Base-by-base conservation (phyloP, 2,113 vertebrate genomes). In the Prionailurus bengalensis region DNA sequence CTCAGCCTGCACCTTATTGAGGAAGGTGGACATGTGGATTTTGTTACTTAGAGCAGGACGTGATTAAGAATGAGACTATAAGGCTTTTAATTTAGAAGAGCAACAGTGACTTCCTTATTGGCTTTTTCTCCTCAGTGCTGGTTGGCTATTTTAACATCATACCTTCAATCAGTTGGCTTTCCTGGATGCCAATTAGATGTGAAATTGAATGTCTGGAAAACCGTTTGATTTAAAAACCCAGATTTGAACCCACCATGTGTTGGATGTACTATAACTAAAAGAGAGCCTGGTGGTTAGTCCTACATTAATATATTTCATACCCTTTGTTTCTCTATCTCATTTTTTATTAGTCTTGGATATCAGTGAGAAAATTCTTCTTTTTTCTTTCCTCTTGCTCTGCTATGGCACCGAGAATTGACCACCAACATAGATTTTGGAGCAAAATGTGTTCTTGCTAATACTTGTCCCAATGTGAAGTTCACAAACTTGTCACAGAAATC, bases 171-270 rank as follows among this genome's bases (percentile, higher is more conserved):
- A 63, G 0, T 9, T 55, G 3, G 5, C 17, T 96, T 95, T 81
- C 48, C 58, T 63, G 45, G 51, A 53, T 94, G 42, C 51, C 45
- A 33, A 7, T 81, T 71, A 78, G 45, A 94, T 87, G 17, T 68
- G 45, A 81, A 96, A 92, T 78, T 61, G 31, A 95, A 89, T 91
- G 15, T 61, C 70, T 80, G 13, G 7, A 73, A 86, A 92, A 89
- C 36, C 9, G 48, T 84, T 63, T 81, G 48, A 71, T 80, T 89
- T 89, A 83, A 90, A 94, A 85, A 76, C 25, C 27, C 68, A 95
- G 94, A 55, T 63, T 36, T 66, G 68, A 93, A 76, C 12, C 16
- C 21, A 58, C 3, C 0, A 2, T 71, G 1, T 31, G 29, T 92
- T 86, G 63, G 4, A 33, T 73, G 16, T 73, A 83, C 42, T 80